Base-by-base conservation (phyloP, 1,140 invertebrate species). In the Drosophila setifemur region DNA sequence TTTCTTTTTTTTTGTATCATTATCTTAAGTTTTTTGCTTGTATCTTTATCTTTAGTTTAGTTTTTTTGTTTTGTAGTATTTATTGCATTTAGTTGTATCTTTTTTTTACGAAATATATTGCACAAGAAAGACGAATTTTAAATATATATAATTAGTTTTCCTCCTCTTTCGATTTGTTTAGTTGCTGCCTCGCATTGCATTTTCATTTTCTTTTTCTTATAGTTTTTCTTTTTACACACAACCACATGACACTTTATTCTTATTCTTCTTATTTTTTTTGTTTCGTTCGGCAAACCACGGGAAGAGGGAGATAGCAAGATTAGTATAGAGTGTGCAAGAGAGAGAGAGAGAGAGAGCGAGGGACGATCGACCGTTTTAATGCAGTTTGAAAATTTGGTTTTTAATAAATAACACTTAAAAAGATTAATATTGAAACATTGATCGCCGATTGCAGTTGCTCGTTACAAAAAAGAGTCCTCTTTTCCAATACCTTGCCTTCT, bases 211-310 rank as follows among this genome's bases (percentile, higher is more conserved):
- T n/a, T n/a, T n/a, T n/a, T n/a, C n/a, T n/a, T n/a, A n/a, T n/a
- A n/a, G n/a, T 48, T 66, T 29, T 54, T 73, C 52, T 55, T 37
- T 39, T 58, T 71, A 50, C 42, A 81, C 81, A 85, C 81, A 85
- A 85, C 81, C 81, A 85, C 71, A 69, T 72, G 33, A 55, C 58
- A 76, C 61, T 66, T 40, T 35, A 63, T 66, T n/a, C n/a, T n/a
- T n/a, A n/a, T n/a, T n/a, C n/a, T n/a, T n/a, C n/a, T n/a, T n/a
- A n/a, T 48, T 66, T 29, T 54, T 73, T 53, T 55, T 37, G 29
- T 58, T 71, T 40, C 31, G 63, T 66, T 81, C 72, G 72, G 75
- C 82, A 86, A 85, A 76, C 67, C 71, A 66, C 54, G 52, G 18
- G 5, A 16, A 14, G 7, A 42, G 25, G 12, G 29, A 9, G n/a